phyloP scores from a whole-genome alignment of 30 jellyfish, hydroid and myxozoan species.

The Phacellophora camtschatica region DNA sequence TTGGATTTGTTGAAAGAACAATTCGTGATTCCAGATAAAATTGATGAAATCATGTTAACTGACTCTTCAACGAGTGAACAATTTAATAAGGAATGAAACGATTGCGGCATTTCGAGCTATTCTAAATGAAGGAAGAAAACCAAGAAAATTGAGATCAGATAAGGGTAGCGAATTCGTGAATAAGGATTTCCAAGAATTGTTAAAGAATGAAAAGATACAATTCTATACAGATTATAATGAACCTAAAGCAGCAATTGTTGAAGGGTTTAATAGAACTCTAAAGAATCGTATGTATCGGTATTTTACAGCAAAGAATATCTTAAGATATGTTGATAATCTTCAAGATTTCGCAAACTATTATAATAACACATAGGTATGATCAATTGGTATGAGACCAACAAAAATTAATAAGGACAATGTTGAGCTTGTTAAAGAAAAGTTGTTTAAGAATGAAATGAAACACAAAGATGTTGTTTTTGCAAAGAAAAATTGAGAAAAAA shows the following conservation, averaged over 20 bases:
- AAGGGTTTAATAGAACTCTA: conserved; percentile 35
- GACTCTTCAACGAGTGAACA: too few relatives aligned
- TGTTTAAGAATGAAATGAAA: not conserved
- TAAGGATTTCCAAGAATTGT: not conserved
- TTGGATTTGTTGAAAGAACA: too few relatives aligned
- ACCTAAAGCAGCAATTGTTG: conserved; percentile 41
- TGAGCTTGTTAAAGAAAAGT: too few relatives aligned
- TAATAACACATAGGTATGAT: too few relatives aligned
- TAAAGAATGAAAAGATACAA: not conserved
- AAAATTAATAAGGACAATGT: too few relatives aligned
- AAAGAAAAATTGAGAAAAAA: not conserved
- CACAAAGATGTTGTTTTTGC: too few relatives aligned
- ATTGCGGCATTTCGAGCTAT: not conserved
- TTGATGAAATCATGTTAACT: too few relatives aligned
- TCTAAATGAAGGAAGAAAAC: conserved; percentile 17
- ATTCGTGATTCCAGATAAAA: too few relatives aligned
- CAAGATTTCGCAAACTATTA: not conserved
- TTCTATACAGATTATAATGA: conserved; percentile 15
- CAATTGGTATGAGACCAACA: too few relatives aligned
- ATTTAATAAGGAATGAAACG: not conserved
- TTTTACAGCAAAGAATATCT: not conserved
- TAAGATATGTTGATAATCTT: not conserved
- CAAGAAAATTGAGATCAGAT: conserved; percentile 16
- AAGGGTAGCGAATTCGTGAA: conserved; percentile 35
- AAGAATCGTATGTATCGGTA: conserved; percentile 31